phyloP scores from a whole-genome alignment of 2,113 vertebrate species.

The Agapornis roseicollis region DNA sequence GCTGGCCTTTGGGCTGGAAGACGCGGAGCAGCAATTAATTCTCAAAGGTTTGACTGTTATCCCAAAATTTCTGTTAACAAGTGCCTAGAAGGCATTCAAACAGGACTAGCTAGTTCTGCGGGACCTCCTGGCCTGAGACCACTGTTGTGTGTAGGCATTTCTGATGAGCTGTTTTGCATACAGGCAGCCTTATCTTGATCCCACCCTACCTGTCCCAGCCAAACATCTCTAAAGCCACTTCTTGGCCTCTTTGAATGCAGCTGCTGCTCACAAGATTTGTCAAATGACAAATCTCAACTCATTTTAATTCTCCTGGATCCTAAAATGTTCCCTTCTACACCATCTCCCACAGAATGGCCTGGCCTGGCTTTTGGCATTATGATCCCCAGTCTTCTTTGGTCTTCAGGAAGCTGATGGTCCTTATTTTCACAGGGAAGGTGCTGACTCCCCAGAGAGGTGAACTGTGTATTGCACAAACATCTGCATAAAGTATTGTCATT shows the following conservation, averaged over 20 bases:
- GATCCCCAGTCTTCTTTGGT: not conserved
- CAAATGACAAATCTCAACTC: not conserved
- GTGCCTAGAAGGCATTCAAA: not conserved
- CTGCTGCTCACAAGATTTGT: not conserved
- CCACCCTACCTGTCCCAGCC: not conserved
- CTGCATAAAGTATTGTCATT: not conserved
- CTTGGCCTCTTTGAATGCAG: not conserved
- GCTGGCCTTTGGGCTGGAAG: not conserved
- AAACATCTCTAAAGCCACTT: not conserved
- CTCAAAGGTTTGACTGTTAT: not conserved
- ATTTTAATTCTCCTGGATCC: not conserved
- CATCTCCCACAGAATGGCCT: not conserved
- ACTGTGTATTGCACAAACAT: not conserved
- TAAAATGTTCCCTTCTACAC: not conserved
- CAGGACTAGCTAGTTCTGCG: not conserved
- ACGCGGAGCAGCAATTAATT: not conserved
- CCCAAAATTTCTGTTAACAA: not conserved
- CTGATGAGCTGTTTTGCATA: not conserved
- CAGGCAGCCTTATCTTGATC: not conserved
- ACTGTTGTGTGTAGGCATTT: not conserved
- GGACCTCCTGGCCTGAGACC: not conserved
- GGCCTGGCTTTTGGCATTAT: not conserved
- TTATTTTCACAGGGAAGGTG: not conserved
- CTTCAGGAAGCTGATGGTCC: not conserved
- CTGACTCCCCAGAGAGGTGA: not conserved